Evolutionary conservation across 2,113 vertebrate genomes (phyloP).

Genomic region (Ophiodon elongatus): DNA sequence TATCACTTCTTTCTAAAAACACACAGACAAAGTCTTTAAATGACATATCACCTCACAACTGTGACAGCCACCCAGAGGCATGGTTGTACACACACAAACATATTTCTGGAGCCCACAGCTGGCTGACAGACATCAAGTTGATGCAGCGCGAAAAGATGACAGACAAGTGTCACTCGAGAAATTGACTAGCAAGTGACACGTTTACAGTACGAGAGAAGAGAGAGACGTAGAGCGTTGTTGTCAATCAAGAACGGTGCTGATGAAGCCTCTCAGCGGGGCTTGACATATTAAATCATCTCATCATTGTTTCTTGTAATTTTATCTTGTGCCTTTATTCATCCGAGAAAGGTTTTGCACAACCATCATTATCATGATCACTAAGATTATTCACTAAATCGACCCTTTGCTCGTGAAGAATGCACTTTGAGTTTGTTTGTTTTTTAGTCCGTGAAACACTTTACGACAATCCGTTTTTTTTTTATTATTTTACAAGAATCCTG

Average conservation of each 20-base stretch:
- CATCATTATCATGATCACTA: background rate
- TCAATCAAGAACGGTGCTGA: conserved; percentile 36
- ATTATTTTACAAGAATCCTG: background rate
- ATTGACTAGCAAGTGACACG: conserved; percentile 61
- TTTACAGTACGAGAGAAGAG: conserved; percentile 43
- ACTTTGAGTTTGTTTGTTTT: background rate
- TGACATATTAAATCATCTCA: conserved; percentile 26
- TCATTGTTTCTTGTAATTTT: background rate
- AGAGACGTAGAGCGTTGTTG: conserved; percentile 10
- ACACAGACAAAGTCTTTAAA: conserved; percentile 17
- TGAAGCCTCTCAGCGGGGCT: conserved; percentile 9
- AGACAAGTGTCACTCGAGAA: conserved; percentile 52
- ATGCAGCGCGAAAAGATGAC: conserved; percentile 51
- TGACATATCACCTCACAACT: conserved; percentile 33
- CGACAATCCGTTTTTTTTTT: background rate
- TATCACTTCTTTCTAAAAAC: too few relatives aligned
- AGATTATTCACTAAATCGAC: background rate
- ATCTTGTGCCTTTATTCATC: background rate
- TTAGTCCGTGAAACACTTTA: background rate
- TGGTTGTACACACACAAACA: background rate
- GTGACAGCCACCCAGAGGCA: conserved; percentile 23
- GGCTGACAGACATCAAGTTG: conserved; percentile 61
- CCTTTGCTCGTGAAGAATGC: background rate
- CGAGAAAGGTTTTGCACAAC: background rate
- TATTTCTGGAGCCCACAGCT: conserved; percentile 12